Percentiles rank a stretch among this genome's conserved stretches.
Evolutionary conservation across 64 coral and sea anemone species (phyloP).

Genomic region (Actinia equina): DNA sequence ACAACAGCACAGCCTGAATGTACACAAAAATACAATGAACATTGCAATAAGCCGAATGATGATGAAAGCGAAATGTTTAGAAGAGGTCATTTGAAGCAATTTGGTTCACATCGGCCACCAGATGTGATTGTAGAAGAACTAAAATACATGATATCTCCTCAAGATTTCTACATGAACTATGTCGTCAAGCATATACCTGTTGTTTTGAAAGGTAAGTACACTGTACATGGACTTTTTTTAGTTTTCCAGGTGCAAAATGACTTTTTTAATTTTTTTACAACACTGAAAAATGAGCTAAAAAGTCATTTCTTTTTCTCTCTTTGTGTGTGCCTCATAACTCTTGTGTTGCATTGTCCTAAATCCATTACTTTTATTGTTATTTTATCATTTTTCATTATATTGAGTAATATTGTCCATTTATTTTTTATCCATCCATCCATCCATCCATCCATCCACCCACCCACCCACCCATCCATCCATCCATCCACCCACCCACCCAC

Average conservation of each 20-base stretch:
- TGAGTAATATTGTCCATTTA: too few relatives aligned
- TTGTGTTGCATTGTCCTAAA: too few relatives aligned
- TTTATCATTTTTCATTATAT: neutral
- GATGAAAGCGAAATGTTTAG: constrained; percentile 76
- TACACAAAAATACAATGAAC: constrained; percentile 34
- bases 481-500: too few relatives aligned
- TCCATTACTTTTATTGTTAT: neutral
- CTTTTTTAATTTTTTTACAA: too few relatives aligned
- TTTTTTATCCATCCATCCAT: too few relatives aligned
- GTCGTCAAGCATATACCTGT: constrained; percentile 97
- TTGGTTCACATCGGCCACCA: constrained; percentile 97
- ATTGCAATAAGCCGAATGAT: constrained; percentile 44
- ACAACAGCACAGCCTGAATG: neutral
- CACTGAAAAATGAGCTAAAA: too few relatives aligned
- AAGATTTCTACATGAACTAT: constrained; percentile 99
- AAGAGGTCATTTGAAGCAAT: constrained; percentile 87
- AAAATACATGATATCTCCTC: constrained; percentile 85
- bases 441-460: too few relatives aligned
- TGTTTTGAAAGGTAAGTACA: constrained; percentile 76
- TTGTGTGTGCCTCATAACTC: too few relatives aligned
- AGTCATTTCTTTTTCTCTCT: too few relatives aligned
- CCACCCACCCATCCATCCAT: too few relatives aligned
- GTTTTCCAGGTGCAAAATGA: too few relatives aligned
- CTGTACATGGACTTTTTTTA: too few relatives aligned
- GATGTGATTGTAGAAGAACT: constrained; percentile 85